A percentile compares a stretch with the other conserved stretches of the same genome.
Evolutionary conservation across 2,888 invertebrate species (phyloP).

Genomic region (Neria commutata): DNA sequence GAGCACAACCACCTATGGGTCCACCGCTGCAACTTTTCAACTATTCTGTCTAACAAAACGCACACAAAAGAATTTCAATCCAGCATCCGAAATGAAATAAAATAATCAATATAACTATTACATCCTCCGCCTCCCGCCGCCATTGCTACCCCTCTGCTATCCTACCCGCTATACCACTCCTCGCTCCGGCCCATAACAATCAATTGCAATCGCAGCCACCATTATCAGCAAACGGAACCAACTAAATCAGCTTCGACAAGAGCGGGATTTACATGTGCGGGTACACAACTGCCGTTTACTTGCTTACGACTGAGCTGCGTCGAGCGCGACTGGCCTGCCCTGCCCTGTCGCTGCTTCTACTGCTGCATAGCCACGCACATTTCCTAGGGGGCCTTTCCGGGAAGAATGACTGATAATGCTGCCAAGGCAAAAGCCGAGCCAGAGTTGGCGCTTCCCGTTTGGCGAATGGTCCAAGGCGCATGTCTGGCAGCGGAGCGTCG

Average conservation of each 20-base stretch:
- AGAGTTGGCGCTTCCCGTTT: conserved; percentile 20
- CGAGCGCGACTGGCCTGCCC: neutral
- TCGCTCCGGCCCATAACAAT: conserved; percentile 33
- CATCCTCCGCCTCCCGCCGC: neutral
- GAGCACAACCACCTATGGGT: no score
- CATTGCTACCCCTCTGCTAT: neutral
- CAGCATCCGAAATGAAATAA: no score
- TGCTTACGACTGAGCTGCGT: neutral
- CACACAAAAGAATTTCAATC: no score
- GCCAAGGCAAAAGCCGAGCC: conserved; percentile 47
- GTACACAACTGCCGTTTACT: conserved; percentile 47
- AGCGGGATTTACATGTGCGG: conserved; percentile 48
- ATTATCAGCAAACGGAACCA: conserved; percentile 15
- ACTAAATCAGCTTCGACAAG: conserved; percentile 53
- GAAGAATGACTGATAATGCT: conserved; percentile 54
- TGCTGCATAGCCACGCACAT: conserved; percentile 33
- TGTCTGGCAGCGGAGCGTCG: neutral
- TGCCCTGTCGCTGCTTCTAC: conserved; percentile 8
- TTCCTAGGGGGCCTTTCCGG: conserved; percentile 53
- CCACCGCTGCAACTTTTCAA: no score
- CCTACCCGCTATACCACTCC: conserved; percentile 48
- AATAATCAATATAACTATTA: no score
- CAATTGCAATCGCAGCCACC: conserved; percentile 47
- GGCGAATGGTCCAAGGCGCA: conserved; percentile 33
- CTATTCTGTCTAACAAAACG: no score